phyloP scores from a whole-genome alignment of 2,888 invertebrate species.

The Aspidapion aeneum region DNA sequence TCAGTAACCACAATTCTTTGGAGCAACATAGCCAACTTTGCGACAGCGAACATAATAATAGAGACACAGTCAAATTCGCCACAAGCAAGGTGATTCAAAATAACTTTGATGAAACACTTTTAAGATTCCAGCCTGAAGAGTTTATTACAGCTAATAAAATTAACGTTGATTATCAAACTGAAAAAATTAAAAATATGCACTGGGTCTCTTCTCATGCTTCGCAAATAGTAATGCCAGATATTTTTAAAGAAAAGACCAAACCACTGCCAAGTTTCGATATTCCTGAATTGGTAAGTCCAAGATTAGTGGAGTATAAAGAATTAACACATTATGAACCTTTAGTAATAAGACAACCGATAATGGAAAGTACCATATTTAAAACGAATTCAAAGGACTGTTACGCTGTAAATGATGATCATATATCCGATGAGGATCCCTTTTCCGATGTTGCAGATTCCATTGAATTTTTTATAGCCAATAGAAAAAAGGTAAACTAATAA shows the following conservation, averaged over 20 bases:
- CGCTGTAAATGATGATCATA: constrained; percentile 17
- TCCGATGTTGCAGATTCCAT: constrained; percentile 31
- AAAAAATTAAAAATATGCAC: neutral
- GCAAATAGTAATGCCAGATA: neutral
- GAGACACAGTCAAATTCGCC: neutral
- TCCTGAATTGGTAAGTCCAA: neutral
- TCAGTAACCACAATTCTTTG: constrained; percentile 55
- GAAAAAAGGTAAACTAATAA: constrained; percentile 33
- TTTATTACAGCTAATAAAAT: neutral
- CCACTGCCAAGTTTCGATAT: neutral
- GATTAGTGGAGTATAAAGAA: neutral
- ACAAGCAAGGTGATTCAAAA: neutral
- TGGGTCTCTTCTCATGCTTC: neutral
- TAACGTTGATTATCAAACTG: neutral
- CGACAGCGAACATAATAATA: neutral
- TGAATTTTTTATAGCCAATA: constrained; percentile 34
- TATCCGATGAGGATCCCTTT: constrained; percentile 6
- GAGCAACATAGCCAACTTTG: constrained; percentile 37
- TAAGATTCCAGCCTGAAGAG: neutral
- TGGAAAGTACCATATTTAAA: neutral
- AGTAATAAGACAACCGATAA: neutral
- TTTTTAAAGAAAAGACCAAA: neutral
- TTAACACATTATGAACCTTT: neutral
- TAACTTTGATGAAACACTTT: neutral
- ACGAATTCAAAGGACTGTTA: constrained; percentile 14